Percentiles rank a stretch among this genome's conserved stretches.
These are phyloP conservation scores for Melinopterus prodromus DNA, from an alignment of 2,888 invertebrate genomes.

Conservation along the genomic window DNA sequence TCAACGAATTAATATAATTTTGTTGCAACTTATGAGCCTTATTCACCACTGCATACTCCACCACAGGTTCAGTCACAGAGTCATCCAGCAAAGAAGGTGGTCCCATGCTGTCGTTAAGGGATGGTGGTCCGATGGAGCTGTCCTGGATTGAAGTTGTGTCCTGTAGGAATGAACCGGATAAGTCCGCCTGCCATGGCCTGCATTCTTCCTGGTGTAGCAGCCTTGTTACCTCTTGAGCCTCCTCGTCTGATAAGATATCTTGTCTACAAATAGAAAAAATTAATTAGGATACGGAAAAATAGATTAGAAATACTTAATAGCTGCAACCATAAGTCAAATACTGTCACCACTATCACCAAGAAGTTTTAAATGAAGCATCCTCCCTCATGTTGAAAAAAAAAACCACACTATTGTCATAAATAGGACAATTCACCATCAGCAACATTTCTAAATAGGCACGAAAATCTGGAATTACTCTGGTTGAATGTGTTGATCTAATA, in stretches of 20 bases:
- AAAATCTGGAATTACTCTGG: too few relatives aligned
- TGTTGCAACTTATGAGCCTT: slow-evolving; percentile 38
- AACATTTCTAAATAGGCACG: too few relatives aligned
- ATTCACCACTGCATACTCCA: slow-evolving; percentile 44
- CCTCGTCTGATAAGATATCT: slow-evolving; percentile 81
- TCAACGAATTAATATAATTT: slow-evolving; percentile 37
- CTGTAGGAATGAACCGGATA: slow-evolving; percentile 58
- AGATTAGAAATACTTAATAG: background rate
- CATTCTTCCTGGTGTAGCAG: slow-evolving; percentile 73
- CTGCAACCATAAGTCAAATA: background rate
- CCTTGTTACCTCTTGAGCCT: slow-evolving; percentile 88
- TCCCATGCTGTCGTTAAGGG: slow-evolving; percentile 56
- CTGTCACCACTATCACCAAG: background rate
- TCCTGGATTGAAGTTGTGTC: slow-evolving; percentile 60
- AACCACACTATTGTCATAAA: background rate
- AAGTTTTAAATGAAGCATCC: background rate
- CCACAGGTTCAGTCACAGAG: slow-evolving; percentile 48
- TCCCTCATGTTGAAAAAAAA: background rate
- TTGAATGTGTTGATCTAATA: too few relatives aligned
- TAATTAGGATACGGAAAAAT: background rate
- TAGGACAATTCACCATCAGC: too few relatives aligned
- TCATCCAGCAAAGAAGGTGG: slow-evolving; percentile 57
- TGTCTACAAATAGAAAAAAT: slow-evolving; percentile 36
- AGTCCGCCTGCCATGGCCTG: slow-evolving; percentile 54
- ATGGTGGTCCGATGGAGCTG: slow-evolving; percentile 58